Evolutionary conservation across 2,113 vertebrate species (phyloP).

Genomic region (Caracal caracal): DNA sequence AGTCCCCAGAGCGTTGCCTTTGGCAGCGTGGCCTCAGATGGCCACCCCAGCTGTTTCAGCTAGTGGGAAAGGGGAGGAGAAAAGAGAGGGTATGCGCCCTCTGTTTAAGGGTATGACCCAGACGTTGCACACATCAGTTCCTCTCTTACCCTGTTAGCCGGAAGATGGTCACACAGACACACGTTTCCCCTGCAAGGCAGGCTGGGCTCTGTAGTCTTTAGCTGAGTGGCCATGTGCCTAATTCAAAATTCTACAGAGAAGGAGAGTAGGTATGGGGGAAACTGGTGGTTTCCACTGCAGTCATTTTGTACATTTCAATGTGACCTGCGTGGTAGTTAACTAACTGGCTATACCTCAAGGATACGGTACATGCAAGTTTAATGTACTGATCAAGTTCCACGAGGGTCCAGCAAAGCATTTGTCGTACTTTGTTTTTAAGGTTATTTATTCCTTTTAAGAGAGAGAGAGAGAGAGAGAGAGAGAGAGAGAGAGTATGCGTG

Average conservation of each 20-base stretch:
- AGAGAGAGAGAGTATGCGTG: too few relatives aligned
- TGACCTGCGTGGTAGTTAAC: neutral
- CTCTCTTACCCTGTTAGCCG: neutral
- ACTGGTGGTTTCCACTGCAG: neutral
- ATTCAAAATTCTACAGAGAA: neutral
- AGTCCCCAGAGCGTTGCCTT: neutral
- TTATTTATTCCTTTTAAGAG: too few relatives aligned
- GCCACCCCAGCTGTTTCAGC: neutral
- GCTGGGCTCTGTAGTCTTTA: slow-evolving; percentile 59
- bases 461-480: too few relatives aligned
- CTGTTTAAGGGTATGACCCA: neutral
- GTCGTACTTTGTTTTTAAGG: neutral
- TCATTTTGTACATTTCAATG: neutral
- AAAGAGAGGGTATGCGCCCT: neutral
- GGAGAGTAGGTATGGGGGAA: neutral
- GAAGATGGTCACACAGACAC: neutral
- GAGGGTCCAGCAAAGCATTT: neutral
- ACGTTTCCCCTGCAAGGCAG: neutral
- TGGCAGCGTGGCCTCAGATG: neutral
- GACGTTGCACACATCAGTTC: slow-evolving; percentile 1
- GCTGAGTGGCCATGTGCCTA: neutral
- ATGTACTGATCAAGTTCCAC: neutral
- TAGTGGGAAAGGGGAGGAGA: neutral
- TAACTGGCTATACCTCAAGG: neutral
- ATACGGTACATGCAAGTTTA: neutral